Base-by-base conservation (phyloP, 2,888 invertebrate species). In the Lucinisca nassula region DNA sequence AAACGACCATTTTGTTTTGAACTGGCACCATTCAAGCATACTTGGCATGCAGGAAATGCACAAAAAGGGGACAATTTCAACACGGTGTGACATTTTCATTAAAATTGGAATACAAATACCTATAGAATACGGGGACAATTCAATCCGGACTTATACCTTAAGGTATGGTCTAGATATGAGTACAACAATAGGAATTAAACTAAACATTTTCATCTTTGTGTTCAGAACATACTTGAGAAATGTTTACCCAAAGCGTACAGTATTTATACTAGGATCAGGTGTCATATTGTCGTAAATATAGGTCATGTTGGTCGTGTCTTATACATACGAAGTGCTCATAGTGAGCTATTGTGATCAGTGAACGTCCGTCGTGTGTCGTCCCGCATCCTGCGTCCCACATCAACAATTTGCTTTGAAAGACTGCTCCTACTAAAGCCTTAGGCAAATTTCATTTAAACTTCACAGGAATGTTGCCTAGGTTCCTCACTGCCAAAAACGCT, bases 181-280 rank as follows among this genome's bases (percentile, higher is more conserved):
- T 67, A 27, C 12, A 35, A 67, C 67, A 67, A 35, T 67, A 67
- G 67, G 67, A 67, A 35, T 67, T 67, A 67, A 67, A 67, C 3
- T 67, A 67, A 67, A 32, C 35, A 67, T 32, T 55, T 58, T 67
- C 67, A 67, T 67, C 67, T 30, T 67, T 67, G 67, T 21, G 35
- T 67, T 35, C 35, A 35, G 21, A 30, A 67, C 35, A 24, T 32
- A 67, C 35, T 67, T 67, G 35, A 67, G n/a, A 35, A 21, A 35
- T 67, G 67, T 67, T 35, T 45, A 14, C 12, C 67, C n/a, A 35
- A 32, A 35, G 32, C 1, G n/a, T n/a, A n/a, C n/a, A n/a, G 67
- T 35, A 67, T 17, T 67, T 67, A 35, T 58, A 35, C 24, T 35
- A 67, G 35, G 1, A 35, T 67, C 67, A 35, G 67, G 35, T 67